These are phyloP conservation scores for Heliconius congener DNA, from an alignment of 1,140 invertebrate species.

Conservation along the genomic window DNA sequence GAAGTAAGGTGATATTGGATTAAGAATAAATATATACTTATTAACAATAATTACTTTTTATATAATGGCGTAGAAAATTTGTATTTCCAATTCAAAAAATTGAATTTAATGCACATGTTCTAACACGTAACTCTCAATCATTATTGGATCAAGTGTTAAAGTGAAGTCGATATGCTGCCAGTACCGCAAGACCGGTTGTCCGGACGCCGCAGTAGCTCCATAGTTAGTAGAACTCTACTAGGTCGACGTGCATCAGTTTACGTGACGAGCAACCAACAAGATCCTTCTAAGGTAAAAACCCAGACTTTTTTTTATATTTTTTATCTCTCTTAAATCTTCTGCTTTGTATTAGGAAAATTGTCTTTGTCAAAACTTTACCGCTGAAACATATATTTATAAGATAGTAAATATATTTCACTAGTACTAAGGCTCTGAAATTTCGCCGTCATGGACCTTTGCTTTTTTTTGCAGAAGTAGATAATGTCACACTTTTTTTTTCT, in stretches of 20 bases:
- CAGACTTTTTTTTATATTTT: neutral
- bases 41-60: neutral
- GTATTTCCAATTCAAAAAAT: neutral
- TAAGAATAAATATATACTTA: neutral
- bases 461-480: too few relatives aligned
- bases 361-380: too few relatives aligned
- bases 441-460: too few relatives aligned
- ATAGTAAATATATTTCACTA: too few relatives aligned
- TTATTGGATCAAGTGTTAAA: neutral
- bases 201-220: constrained; percentile 82
- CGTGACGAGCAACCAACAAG: constrained; percentile 78
- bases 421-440: too few relatives aligned
- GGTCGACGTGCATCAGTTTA: constrained; percentile 81
- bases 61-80: neutral
- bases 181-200: constrained; percentile 81
- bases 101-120: neutral
- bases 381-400: too few relatives aligned
- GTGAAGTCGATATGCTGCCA: constrained; percentile 61
- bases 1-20: constrained; percentile 26
- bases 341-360: too few relatives aligned
- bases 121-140: neutral
- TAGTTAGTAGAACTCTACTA: constrained; percentile 82
- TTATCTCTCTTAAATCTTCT: too few relatives aligned
- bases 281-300: constrained; percentile 79
- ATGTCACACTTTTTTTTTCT: too few relatives aligned